Base-by-base conservation (phyloP, 2,888 invertebrate genomes). In the Pammene aurita region DNA sequence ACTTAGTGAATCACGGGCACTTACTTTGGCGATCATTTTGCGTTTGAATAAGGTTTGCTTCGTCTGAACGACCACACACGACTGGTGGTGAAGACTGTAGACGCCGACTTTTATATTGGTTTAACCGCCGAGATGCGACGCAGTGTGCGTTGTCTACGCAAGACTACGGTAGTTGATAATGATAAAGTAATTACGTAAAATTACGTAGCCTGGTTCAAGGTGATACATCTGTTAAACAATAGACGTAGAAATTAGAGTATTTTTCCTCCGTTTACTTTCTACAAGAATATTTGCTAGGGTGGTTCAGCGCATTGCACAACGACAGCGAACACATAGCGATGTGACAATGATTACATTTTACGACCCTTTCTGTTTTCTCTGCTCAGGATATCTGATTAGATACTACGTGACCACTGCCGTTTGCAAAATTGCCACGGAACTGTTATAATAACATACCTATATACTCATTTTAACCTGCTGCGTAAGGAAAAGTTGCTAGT, bases 1-100 rank as follows among this genome's bases (percentile, higher is more conserved):
- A 89, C 88, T 83, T 77, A 71, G 58, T 71, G 50, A 72, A 76
- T 72, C 76, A 74, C 76, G 69, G 70, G 70, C 86, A 92, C 92
- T 92, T 91, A 92, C 92, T 92, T 89, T 92, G 76, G 92, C 87
- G 81, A 92, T 89, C 92, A 92, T 92, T 89, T 85, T 90, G 85
- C 79, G 87, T 85, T 90, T 85, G 87, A 80, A 85, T 88, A 84
- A 87, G 90, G 87, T 91, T 90, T 86, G 86, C 87, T 86, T 86
- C 86, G 90, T 87, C 81, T 84, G 89, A 89, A 84, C 88, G 87
- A 89, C 87, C 86, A 89, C 90, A 91, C 92, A 89, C 92, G 85
- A 92, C 92, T 92, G 91, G 87, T 92, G 85, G 78, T 79, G 84
- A 85, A 77, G 78, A 82, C 78, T 76, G 80, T 75, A 80, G 76